Evolutionary conservation across 2,113 vertebrate species (phyloP).

Genomic region (Corvus cornix): DNA sequence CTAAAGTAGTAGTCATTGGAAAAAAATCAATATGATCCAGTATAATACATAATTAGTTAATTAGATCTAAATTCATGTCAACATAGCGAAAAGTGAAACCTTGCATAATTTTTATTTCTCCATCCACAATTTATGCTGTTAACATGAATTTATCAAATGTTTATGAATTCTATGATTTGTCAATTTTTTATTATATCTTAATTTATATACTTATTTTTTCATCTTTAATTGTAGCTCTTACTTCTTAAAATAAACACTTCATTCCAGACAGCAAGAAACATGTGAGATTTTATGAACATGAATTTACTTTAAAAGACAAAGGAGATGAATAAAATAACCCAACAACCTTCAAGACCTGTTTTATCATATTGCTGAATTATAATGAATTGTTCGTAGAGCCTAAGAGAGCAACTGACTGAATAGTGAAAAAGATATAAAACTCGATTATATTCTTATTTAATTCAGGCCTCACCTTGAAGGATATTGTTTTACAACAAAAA

Average conservation of each 20-base stretch:
- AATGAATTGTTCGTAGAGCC: neutral
- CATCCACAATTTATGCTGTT: neutral
- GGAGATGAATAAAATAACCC: neutral
- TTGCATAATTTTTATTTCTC: neutral
- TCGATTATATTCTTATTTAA: neutral
- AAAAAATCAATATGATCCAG: neutral
- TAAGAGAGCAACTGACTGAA: neutral
- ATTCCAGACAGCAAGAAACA: neutral
- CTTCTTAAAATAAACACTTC: neutral
- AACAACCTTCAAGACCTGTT: neutral
- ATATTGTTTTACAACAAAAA: neutral
- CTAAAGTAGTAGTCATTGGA: neutral
- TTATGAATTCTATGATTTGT: neutral
- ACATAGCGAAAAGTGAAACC: neutral
- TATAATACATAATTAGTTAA: neutral
- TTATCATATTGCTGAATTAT: neutral
- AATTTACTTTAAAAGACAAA: neutral
- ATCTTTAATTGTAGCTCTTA: neutral
- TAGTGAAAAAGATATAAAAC: neutral
- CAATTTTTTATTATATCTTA: neutral
- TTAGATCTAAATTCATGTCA: neutral
- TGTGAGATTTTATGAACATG: neutral
- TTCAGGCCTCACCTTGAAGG: neutral
- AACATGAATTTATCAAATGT: neutral
- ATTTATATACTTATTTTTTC: neutral